A percentile compares a stretch with the other conserved stretches of the same genome.
phyloP scores from a whole-genome alignment of 1,140 invertebrate species.

The Cryptotermes secundus region DNA sequence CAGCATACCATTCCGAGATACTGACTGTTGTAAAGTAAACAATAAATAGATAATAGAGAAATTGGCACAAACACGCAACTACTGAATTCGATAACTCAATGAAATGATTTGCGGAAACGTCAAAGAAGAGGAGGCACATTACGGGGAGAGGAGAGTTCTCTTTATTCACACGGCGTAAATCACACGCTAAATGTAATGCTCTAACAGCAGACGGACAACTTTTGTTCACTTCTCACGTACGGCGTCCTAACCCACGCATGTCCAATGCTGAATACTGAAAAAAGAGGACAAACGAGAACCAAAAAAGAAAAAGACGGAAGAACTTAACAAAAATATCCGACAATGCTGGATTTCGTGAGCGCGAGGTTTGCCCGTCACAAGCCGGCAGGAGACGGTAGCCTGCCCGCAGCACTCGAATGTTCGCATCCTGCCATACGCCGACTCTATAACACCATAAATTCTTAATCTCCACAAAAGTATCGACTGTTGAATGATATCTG shows the following conservation, averaged over 20 bases:
- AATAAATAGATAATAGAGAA: too few species aligned
- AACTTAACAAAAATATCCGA: not conserved
- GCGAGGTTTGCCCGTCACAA: not conserved
- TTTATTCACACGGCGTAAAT: not conserved
- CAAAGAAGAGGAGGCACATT: not conserved
- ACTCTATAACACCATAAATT: not conserved
- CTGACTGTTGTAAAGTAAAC: too few species aligned
- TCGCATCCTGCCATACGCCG: not conserved
- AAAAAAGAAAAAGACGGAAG: not conserved
- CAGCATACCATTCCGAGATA: too few species aligned
- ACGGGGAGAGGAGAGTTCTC: too few species aligned
- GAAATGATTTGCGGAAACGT: not conserved
- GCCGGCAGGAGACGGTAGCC: not conserved
- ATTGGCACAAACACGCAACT: too few species aligned
- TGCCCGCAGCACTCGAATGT: not conserved
- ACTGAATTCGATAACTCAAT: too few species aligned
- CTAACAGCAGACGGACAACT: not conserved
- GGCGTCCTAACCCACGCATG: not conserved
- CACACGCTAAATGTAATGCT: not conserved
- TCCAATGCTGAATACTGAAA: not conserved
- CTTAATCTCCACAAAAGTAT: not conserved
- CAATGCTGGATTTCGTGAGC: not conserved
- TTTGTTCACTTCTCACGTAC: not conserved
- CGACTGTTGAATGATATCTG: too few species aligned
- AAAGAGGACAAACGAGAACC: too few species aligned